These are phyloP conservation scores for Anas platyrhynchos DNA, from an alignment of 2,113 vertebrate species.

Conservation along the genomic window DNA sequence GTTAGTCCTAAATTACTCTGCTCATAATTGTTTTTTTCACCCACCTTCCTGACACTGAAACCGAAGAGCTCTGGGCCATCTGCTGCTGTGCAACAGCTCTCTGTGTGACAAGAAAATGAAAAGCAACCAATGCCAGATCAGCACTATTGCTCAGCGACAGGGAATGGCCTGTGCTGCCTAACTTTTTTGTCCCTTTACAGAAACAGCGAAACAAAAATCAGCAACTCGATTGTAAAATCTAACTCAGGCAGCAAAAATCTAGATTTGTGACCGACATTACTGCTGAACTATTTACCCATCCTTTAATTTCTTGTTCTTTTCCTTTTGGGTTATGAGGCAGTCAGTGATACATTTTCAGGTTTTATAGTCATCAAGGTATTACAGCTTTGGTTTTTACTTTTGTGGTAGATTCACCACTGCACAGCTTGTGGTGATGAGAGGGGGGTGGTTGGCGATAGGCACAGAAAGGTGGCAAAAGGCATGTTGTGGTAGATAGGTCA, in stretches of 20 bases:
- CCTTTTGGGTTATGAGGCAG: background rate
- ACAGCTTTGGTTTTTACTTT: background rate
- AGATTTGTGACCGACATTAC: background rate
- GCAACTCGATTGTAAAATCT: background rate
- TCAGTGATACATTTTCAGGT: background rate
- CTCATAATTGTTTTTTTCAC: background rate
- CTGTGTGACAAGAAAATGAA: background rate
- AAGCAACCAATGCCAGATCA: background rate
- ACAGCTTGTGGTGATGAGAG: background rate
- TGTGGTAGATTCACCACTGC: background rate
- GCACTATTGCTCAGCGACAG: background rate
- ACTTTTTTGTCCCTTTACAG: background rate
- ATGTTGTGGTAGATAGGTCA: background rate
- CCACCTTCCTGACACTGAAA: background rate
- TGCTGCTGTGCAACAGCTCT: background rate
- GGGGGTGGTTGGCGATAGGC: background rate
- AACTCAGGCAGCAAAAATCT: no score
- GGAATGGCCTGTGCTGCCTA: background rate
- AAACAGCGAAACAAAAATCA: background rate
- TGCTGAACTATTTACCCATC: background rate
- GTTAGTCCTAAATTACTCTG: background rate
- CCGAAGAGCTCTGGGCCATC: background rate
- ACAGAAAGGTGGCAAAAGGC: background rate
- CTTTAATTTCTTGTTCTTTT: background rate
- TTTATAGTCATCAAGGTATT: background rate